Evolutionary conservation across 2,113 vertebrate genomes (phyloP).

Genomic region (Lagopus leucura): DNA sequence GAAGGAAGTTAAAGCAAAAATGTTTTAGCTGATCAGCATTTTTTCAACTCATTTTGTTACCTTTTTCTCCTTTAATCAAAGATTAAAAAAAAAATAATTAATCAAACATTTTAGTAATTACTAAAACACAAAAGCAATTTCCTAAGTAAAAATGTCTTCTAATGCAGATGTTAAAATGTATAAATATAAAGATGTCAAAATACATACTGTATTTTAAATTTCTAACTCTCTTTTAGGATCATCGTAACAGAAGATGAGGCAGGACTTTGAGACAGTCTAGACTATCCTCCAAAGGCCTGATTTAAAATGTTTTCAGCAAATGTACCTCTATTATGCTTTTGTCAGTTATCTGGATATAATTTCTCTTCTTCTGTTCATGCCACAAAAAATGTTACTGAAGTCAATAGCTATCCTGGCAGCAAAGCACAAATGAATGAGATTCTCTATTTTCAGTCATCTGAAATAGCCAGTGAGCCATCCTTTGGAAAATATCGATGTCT

Average conservation of each 20-base stretch:
- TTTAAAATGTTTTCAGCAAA: not conserved
- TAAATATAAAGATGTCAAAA: not conserved
- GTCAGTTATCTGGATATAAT: not conserved
- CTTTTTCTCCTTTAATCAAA: not conserved
- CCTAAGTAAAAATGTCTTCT: not conserved
- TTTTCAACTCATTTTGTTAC: not conserved
- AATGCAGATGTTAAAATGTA: not conserved
- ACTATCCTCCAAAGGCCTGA: not conserved
- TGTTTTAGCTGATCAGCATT: not conserved
- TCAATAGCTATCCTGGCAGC: not conserved
- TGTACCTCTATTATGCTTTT: not conserved
- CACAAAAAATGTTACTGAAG: conserved; percentile 5
- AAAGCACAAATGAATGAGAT: conserved; percentile 6
- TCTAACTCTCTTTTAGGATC: not conserved
- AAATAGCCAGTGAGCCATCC: conserved; percentile 10
- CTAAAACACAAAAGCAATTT: not conserved
- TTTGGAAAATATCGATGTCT: conserved; percentile 12
- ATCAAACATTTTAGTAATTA: not conserved
- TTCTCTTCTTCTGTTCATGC: not conserved
- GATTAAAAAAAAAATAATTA: no score
- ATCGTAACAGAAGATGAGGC: not conserved
- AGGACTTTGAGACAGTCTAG: not conserved
- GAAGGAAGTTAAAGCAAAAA: not conserved
- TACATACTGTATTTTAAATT: not conserved
- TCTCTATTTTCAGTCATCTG: conserved; percentile 16